Evolutionary conservation across 2,888 invertebrate genomes (phyloP), one percentile per base, ranked within the genome.

Genomic region (Troides oblongomaculatus): DNA sequence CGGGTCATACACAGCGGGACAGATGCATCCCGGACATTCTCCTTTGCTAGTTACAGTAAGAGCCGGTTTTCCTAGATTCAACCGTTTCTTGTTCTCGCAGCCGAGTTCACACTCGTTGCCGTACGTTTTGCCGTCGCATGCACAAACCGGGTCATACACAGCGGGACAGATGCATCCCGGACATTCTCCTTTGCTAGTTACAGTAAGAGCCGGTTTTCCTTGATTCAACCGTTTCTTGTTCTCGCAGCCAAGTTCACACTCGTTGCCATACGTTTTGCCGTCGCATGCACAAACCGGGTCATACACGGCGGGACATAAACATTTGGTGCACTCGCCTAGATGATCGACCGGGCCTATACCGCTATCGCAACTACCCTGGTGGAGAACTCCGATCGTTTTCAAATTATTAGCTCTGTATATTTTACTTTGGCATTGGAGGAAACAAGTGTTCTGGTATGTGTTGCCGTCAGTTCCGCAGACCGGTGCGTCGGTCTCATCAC

Each of bases 191-290:
- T 64, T 30, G 18, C 72, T 73, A 5, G 57, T 25, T 1, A 75
- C 5, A 8, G 12, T 61, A 14, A 79, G 64, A 1, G 70, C 30
- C 17, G 72, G 46, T 6, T 66, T 57, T 64, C 57, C 30, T 74
- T 60, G 5, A n/a, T 10, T 43, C 73, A 57, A 6, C 70, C 69
- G 25, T 73, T 58, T 30, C 1, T 43, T 69, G 64, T 74, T 81
- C 62, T 77, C 73, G 30, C 68, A 71, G n/a, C 68, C 65, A 2
- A 79, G 64, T 8, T 64, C 8, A 46, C 78, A 79, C 18, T 61
- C 64, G 82, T 94, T 95, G 70, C 89, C 87, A 83, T 96, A 96
- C 0, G 95, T 95, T 71, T 93, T 90, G 0, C 75, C 75, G 64
- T 80, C 76, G 18, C 72, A 73, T 1, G 76, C 80, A 62, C 81